Conservation (phyloP, 1,140 invertebrate genomes). For the Lamellibrachia luymesi region DNA sequence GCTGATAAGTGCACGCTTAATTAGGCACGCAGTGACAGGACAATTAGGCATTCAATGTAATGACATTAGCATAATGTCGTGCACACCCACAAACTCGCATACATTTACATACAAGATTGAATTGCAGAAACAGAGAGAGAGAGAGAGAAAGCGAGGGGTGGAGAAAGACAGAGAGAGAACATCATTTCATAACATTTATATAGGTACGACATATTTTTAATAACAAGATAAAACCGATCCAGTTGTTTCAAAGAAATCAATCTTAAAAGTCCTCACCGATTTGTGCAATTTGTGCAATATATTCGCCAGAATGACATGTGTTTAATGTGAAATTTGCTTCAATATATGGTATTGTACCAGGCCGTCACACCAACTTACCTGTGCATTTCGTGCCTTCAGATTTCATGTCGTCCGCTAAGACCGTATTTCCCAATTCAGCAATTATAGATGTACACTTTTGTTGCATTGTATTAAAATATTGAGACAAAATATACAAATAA, state of each 20-base stretch:
- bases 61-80: neutral
- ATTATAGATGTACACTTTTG: neutral
- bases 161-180: neutral
- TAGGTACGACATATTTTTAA: neutral
- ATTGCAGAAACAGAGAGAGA: too few relatives aligned
- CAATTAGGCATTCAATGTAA: neutral
- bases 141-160: too few relatives aligned
- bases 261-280: neutral
- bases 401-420: neutral
- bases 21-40: neutral
- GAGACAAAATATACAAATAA: neutral
- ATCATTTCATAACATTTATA: neutral
- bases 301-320: neutral
- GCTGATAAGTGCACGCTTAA: neutral
- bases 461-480: neutral
- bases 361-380: neutral
- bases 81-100: neutral
- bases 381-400: neutral
- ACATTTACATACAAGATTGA: too few relatives aligned
- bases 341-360: neutral
- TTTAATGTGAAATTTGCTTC: neutral
- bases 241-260: neutral
- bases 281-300: neutral
- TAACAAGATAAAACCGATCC: neutral
- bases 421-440: neutral